These are phyloP conservation scores for Bactericera cockerelli DNA, from an alignment of 1,140 invertebrate species.

Conservation along the genomic window DNA sequence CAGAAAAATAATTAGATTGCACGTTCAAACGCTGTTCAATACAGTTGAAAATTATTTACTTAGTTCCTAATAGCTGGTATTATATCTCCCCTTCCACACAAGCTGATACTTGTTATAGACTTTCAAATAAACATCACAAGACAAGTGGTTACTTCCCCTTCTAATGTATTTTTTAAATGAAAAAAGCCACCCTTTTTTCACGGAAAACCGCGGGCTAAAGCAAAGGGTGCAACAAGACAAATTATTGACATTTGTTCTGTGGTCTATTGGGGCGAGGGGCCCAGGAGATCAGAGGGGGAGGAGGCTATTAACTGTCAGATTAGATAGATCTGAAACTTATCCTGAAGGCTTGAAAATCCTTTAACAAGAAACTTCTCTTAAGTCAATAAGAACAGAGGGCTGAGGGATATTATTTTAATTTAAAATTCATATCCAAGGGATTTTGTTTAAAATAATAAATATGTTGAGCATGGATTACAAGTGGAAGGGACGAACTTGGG, in stretches of 20 bases:
- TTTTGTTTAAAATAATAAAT: constrained; percentile 37
- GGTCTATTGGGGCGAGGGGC: neutral
- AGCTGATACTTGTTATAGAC: constrained; percentile 13
- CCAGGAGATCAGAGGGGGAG: neutral
- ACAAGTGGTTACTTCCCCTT: constrained; percentile 6
- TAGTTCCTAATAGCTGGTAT: constrained; percentile 5
- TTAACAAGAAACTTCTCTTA: constrained; percentile 7
- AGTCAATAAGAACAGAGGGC: neutral
- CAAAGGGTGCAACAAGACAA: constrained; percentile 16
- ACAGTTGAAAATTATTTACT: neutral
- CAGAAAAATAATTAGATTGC: no score
- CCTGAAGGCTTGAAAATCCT: constrained; percentile 11
- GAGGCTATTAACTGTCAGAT: constrained; percentile 25
- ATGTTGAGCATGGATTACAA: constrained; percentile 27
- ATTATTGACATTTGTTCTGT: constrained; percentile 11
- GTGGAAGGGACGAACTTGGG: constrained; percentile 18
- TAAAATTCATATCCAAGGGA: constrained; percentile 16
- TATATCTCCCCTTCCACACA: constrained; percentile 1
- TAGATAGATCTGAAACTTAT: constrained; percentile 27
- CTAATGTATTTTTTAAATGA: neutral
- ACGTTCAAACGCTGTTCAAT: no score
- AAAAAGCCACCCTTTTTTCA: constrained; percentile 10
- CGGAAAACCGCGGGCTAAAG: constrained; percentile 10
- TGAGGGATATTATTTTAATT: constrained; percentile 9
- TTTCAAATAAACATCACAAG: constrained; percentile 15